Conservation (phyloP, 2,113 vertebrate genomes). For the Ancistrus triradiatus region DNA sequence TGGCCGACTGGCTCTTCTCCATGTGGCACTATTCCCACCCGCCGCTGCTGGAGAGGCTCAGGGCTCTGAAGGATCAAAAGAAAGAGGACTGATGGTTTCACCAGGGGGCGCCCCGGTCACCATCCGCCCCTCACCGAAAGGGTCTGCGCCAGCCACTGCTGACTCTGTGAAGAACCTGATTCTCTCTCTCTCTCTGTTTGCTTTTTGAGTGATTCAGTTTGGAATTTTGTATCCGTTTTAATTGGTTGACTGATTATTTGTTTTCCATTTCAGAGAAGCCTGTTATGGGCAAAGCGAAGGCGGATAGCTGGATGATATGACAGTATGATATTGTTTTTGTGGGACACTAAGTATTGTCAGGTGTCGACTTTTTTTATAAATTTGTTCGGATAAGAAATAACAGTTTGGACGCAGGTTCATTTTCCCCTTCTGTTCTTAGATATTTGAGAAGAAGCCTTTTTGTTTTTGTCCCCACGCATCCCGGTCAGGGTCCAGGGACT, state of each 20-base stretch:
- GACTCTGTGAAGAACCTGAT: slow-evolving; percentile 47
- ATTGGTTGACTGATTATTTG: slow-evolving; percentile 21
- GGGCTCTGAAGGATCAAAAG: slow-evolving; percentile 82
- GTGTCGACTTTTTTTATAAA: no score
- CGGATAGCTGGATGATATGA: no score
- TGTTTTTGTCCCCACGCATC: no score
- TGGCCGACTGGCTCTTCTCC: slow-evolving; percentile 97
- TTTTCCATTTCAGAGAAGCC: background rate
- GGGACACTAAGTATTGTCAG: no score
- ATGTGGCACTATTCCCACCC: slow-evolving; percentile 99
- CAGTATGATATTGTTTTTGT: no score
- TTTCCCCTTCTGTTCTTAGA: no score
- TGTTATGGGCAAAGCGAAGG: background rate
- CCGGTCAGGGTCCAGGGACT: no score
- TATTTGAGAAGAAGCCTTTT: no score
- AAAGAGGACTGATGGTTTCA: slow-evolving; percentile 85
- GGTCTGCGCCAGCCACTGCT: slow-evolving; percentile 59
- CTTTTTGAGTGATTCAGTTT: slow-evolving; percentile 34
- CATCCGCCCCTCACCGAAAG: slow-evolving; percentile 48
- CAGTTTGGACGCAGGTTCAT: no score
- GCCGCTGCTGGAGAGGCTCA: slow-evolving; percentile 92
- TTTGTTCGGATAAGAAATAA: no score
- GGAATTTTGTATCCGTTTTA: slow-evolving; percentile 39
- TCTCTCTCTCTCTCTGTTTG: slow-evolving; percentile 30
- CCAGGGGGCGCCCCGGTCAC: slow-evolving; percentile 47